phyloP scores from a whole-genome alignment of 2,888 invertebrate genomes.

The Cecidostiba fungosa region DNA sequence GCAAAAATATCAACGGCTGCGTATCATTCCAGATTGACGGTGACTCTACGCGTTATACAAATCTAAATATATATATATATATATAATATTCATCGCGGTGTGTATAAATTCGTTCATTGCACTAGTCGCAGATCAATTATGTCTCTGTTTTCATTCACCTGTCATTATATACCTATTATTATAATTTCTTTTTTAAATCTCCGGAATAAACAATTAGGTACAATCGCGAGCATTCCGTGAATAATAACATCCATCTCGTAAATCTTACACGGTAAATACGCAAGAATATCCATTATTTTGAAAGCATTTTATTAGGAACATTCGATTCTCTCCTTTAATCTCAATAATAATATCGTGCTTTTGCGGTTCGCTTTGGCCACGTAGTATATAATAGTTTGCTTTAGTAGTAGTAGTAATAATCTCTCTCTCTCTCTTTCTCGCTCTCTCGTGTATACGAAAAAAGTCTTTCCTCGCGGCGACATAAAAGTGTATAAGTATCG shows the following conservation, averaged over 20 bases:
- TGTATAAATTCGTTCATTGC: constrained; percentile 61
- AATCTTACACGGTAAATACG: constrained; percentile 51
- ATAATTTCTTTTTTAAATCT: constrained; percentile 37
- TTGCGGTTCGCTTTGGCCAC: constrained; percentile 62
- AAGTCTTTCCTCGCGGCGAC: constrained; percentile 48
- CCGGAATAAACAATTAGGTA: constrained; percentile 61
- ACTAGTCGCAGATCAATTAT: constrained; percentile 54
- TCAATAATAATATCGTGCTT: constrained; percentile 48
- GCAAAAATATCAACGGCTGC: constrained; percentile 36
- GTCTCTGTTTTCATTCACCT: constrained; percentile 5
- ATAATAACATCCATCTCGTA: constrained; percentile 59
- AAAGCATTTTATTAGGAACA: constrained; percentile 65
- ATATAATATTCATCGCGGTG: no score
- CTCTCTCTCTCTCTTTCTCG: no score
- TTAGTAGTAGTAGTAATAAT: constrained; percentile 6
- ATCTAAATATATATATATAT: background rate
- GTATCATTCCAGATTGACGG: constrained; percentile 34
- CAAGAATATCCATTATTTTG: constrained; percentile 61
- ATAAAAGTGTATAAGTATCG: background rate
- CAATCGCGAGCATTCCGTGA: constrained; percentile 45
- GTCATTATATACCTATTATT: constrained; percentile 14
- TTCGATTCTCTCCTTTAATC: constrained; percentile 53
- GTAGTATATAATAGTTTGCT: constrained; percentile 21
- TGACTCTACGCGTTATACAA: constrained; percentile 48
- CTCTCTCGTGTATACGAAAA: constrained; percentile 51